phyloP scores from a whole-genome alignment of 1,140 invertebrate species.

The Polypedilum vanderplanki region DNA sequence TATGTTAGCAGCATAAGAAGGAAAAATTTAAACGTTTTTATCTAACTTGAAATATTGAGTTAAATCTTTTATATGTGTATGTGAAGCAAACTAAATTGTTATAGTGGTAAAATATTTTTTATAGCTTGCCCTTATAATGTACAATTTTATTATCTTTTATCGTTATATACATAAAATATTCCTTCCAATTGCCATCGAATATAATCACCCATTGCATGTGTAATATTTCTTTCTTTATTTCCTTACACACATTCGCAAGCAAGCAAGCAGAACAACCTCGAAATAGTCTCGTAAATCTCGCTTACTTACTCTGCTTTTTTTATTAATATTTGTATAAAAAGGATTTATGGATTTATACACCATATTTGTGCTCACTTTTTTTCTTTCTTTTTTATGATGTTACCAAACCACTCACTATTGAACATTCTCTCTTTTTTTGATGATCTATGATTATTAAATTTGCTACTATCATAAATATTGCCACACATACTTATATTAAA shows the following conservation, averaged over 20 bases:
- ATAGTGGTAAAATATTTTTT: slow-evolving; percentile 19
- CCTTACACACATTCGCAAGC: neutral
- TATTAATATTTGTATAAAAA: neutral
- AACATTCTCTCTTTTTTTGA: neutral
- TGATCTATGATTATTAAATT: slow-evolving; percentile 19
- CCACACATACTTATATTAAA: too few species aligned
- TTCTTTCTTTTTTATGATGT: neutral
- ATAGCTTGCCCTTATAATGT: neutral
- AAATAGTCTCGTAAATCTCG: slow-evolving; percentile 12
- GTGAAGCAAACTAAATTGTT: neutral
- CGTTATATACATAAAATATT: neutral
- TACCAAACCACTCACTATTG: neutral
- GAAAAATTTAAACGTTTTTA: neutral
- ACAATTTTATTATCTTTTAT: slow-evolving; percentile 20
- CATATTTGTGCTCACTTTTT: neutral
- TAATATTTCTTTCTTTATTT: slow-evolving; percentile 7
- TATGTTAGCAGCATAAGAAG: neutral
- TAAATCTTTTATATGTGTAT: neutral
- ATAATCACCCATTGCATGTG: slow-evolving; percentile 5
- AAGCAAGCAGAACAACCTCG: neutral
- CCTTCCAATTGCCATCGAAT: neutral
- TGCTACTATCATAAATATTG: neutral
- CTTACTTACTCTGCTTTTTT: neutral
- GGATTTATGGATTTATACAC: neutral
- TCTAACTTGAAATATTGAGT: neutral